Conservation (phyloP, 2,797 vertebrate species). For the Lithobates sylvaticus region DNA sequence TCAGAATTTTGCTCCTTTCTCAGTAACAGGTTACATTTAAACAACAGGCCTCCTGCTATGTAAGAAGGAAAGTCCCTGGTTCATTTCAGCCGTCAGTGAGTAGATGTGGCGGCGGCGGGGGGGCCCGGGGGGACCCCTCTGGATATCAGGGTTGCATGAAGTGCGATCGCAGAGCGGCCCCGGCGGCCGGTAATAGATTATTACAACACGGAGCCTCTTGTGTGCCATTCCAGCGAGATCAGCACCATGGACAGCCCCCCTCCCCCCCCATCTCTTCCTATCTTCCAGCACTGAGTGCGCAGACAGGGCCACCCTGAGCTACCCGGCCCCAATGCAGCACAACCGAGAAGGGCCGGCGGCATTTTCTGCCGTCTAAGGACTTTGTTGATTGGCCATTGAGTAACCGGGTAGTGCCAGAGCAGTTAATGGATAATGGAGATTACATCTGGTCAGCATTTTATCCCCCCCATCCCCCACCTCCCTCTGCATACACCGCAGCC, state of each 20-base stretch:
- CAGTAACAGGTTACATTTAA: no score
- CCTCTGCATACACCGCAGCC: neutral
- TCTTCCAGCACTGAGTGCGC: neutral
- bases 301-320: neutral
- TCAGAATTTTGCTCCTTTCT: no score
- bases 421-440: slow-evolving; percentile 46
- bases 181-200: no score
- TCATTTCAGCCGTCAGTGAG: no score
- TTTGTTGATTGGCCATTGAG: slow-evolving; percentile 5
- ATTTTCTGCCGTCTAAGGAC: slow-evolving; percentile 25
- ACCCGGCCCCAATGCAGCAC: slow-evolving; percentile 15
- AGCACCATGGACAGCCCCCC: slow-evolving; percentile 45
- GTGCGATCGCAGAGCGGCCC: no score
- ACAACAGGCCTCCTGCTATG: no score
- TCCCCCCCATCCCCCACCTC: slow-evolving; percentile 20
- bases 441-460: slow-evolving; percentile 7
- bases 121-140: no score
- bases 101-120: no score
- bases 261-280: neutral
- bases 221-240: neutral
- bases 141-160: no score
- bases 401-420: slow-evolving; percentile 16
- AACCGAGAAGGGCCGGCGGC: neutral
- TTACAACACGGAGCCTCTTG: no score
- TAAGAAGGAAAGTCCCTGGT: no score